Evolutionary conservation across 2,113 vertebrate genomes (phyloP).

Genomic region (Bostrychus sinensis): DNA sequence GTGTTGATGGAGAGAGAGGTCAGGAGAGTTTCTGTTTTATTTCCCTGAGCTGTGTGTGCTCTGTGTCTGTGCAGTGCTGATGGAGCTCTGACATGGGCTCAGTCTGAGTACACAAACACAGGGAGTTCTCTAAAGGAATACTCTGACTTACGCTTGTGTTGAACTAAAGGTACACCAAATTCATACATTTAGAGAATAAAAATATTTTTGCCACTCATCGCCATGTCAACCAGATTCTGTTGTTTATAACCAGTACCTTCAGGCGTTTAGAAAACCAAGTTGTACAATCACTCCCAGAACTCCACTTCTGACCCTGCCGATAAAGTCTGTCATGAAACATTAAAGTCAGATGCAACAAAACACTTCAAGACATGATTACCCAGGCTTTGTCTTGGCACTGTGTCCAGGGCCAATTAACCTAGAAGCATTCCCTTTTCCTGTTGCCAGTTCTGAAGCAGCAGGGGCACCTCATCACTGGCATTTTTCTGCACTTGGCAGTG

Average conservation of each 20-base stretch:
- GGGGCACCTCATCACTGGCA: slow-evolving; percentile 52
- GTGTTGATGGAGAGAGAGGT: slow-evolving; percentile 71
- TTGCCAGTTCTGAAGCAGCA: slow-evolving; percentile 48
- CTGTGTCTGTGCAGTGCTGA: slow-evolving; percentile 62
- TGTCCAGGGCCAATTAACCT: slow-evolving; percentile 70
- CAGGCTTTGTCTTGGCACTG: slow-evolving; percentile 57
- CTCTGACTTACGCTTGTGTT: slow-evolving; percentile 19
- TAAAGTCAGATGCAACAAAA: slow-evolving; percentile 61
- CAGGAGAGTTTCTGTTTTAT: slow-evolving; percentile 78
- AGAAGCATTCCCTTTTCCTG: slow-evolving; percentile 55
- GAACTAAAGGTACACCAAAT: slow-evolving; percentile 4
- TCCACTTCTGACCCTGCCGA: slow-evolving; percentile 46
- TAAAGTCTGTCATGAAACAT: slow-evolving; percentile 66
- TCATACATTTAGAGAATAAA: too few species aligned
- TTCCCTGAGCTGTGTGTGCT: slow-evolving; percentile 62
- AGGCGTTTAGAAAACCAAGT: slow-evolving; percentile 38
- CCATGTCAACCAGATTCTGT: slow-evolving; percentile 1
- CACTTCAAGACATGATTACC: slow-evolving; percentile 59
- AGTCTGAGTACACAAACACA: slow-evolving; percentile 71
- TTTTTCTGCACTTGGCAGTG: slow-evolving; percentile 63
- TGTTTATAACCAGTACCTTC: slow-evolving; percentile 9
- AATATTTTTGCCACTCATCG: slow-evolving; percentile 5
- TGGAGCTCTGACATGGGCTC: slow-evolving; percentile 73
- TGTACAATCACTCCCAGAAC: slow-evolving; percentile 46
- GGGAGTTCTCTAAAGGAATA: slow-evolving; percentile 36